Conservation (phyloP, 30 jellyfish, hydroid and myxozoan species). For the Aurelia sp. region DNA sequence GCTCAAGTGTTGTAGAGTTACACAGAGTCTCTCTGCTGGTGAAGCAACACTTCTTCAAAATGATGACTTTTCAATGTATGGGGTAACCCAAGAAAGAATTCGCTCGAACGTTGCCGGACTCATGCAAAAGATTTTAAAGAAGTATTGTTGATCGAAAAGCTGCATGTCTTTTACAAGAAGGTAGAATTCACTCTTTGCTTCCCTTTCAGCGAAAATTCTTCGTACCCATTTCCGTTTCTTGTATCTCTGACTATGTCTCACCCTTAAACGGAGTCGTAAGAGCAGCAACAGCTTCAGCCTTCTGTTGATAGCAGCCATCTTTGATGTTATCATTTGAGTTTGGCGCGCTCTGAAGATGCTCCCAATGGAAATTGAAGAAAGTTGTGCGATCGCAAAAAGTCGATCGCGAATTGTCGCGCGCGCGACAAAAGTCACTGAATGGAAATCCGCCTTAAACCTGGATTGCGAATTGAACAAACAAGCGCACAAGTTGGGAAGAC, state of each 20-base stretch:
- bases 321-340: too few relatives aligned
- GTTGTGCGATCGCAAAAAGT: too few relatives aligned
- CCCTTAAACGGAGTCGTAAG: not conserved
- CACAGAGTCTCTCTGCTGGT: slow-evolving; percentile 54
- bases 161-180: slow-evolving; percentile 28
- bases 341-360: too few relatives aligned
- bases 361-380: too few relatives aligned
- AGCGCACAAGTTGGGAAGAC: too few relatives aligned
- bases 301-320: too few relatives aligned
- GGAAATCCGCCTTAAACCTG: too few relatives aligned
- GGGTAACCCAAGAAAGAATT: slow-evolving; percentile 18
- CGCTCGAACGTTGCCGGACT: slow-evolving; percentile 24
- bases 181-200: slow-evolving; percentile 28
- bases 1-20: slow-evolving; percentile 53
- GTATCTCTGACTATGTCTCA: not conserved
- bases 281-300: too few relatives aligned
- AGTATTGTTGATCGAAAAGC: slow-evolving; percentile 29
- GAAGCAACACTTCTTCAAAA: slow-evolving; percentile 8
- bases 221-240: slow-evolving; percentile 14
- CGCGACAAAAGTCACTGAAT: too few relatives aligned
- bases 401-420: too few relatives aligned
- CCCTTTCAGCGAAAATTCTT: slow-evolving; percentile 41
- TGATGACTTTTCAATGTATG: not conserved
- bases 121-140: slow-evolving; percentile 34
- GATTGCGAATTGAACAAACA: too few relatives aligned